A percentile compares a stretch with the other conserved stretches of the same genome.
These are phyloP conservation scores for Hetaerina titia DNA, from an alignment of 2,888 invertebrate genomes.

Conservation along the genomic window DNA sequence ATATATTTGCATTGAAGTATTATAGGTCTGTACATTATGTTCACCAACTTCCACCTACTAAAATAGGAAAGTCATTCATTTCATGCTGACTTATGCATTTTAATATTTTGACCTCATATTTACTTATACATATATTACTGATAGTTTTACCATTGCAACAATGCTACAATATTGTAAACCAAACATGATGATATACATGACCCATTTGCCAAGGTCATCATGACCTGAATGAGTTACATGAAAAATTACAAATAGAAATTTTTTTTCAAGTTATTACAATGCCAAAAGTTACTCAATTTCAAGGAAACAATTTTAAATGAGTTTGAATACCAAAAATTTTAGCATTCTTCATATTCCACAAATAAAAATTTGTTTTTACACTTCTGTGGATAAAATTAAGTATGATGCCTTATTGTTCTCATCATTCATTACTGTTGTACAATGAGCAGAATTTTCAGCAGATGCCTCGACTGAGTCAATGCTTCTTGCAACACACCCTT, in stretches of 20 bases:
- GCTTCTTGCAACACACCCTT: background rate
- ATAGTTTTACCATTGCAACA: slow-evolving; percentile 39
- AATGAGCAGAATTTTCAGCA: background rate
- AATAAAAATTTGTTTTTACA: background rate
- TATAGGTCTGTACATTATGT: slow-evolving; percentile 29
- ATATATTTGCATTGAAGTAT: slow-evolving; percentile 29
- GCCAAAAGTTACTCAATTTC: slow-evolving; percentile 33
- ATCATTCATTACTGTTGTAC: background rate
- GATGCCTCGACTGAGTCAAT: background rate
- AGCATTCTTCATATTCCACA: background rate
- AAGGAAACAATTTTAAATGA: slow-evolving; percentile 1
- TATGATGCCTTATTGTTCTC: slow-evolving; percentile 53
- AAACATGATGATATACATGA: slow-evolving; percentile 30
- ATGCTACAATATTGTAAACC: slow-evolving; percentile 31
- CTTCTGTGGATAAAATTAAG: background rate
- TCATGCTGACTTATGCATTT: slow-evolving; percentile 29
- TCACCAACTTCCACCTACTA: slow-evolving; percentile 25
- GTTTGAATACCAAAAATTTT: background rate
- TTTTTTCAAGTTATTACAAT: background rate
- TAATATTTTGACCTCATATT: slow-evolving; percentile 28
- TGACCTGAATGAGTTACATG: background rate
- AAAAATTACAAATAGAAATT: background rate
- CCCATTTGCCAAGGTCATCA: background rate
- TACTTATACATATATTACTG: slow-evolving; percentile 19
- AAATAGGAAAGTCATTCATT: slow-evolving; percentile 31